phyloP scores from a whole-genome alignment of 1,140 invertebrate species.

The Brachystomella parvula region DNA sequence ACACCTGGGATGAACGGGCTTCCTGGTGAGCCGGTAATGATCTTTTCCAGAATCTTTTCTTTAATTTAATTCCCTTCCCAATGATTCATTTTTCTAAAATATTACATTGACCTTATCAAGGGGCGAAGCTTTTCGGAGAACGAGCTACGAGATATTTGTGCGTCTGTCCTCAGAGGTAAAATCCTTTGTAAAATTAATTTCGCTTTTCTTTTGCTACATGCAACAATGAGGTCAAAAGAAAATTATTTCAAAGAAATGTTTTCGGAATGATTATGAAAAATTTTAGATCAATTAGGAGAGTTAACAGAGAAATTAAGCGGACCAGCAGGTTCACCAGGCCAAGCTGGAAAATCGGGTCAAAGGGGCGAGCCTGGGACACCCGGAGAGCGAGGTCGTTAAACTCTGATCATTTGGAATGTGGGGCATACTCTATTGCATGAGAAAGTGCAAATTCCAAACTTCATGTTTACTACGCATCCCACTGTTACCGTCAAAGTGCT shows the following conservation, averaged over 20 bases:
- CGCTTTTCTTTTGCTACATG: not conserved
- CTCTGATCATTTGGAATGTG: constrained; percentile 41
- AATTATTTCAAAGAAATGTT: not conserved
- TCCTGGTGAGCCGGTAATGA: constrained; percentile 45
- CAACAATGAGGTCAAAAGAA: not conserved
- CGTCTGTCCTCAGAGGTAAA: constrained; percentile 49
- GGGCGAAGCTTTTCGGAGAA: constrained; percentile 47
- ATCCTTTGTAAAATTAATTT: not conserved
- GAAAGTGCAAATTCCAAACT: not conserved
- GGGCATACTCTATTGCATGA: not conserved
- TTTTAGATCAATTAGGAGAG: constrained; percentile 54
- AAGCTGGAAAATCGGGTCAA: constrained; percentile 44
- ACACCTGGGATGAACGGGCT: constrained; percentile 50
- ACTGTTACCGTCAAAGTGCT: constrained; percentile 23
- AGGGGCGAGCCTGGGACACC: constrained; percentile 47
- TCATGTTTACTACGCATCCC: constrained; percentile 21
- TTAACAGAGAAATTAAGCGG: constrained; percentile 52
- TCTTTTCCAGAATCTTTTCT: not conserved
- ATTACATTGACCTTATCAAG: constrained; percentile 40
- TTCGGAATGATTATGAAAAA: constrained; percentile 54
- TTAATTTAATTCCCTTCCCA: not conserved
- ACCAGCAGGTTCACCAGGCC: constrained; percentile 52
- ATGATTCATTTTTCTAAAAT: not conserved
- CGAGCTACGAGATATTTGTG: constrained; percentile 51
- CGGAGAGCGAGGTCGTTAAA: constrained; percentile 55